phyloP scores from a whole-genome alignment of 2,888 invertebrate genomes.

The Aphodius granarius region DNA sequence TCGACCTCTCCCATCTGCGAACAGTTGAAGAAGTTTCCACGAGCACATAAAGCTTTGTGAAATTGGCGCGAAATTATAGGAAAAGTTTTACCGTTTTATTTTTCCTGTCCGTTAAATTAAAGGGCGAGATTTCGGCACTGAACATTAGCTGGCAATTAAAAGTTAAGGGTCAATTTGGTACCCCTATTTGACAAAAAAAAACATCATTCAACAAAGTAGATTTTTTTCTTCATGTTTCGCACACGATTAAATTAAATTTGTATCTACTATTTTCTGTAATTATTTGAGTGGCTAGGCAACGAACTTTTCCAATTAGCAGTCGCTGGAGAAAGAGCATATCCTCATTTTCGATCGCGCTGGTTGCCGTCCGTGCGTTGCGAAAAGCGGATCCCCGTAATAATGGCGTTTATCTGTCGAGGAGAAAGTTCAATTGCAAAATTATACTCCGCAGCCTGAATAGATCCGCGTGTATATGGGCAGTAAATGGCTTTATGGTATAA shows the following conservation, averaged over 20 bases:
- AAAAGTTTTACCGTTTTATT: background rate
- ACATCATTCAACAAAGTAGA: no score
- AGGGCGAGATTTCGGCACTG: background rate
- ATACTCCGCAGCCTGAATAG: background rate
- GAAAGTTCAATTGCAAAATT: background rate
- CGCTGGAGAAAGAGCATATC: background rate
- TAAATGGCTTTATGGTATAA: background rate
- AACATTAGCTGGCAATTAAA: background rate
- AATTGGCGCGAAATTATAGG: background rate
- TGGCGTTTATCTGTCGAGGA: background rate
- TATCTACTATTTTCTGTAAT: no score
- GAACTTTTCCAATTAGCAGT: background rate
- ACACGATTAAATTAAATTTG: no score
- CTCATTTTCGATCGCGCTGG: background rate
- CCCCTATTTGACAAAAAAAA: no score
- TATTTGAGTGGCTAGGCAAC: background rate
- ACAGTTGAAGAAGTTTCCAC: background rate
- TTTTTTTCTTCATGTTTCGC: no score
- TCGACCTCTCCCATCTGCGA: background rate
- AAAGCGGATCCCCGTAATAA: background rate
- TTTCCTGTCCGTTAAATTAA: background rate
- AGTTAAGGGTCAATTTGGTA: no score
- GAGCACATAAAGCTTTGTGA: background rate
- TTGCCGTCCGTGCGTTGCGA: background rate
- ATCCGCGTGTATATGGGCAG: background rate